phyloP scores from a whole-genome alignment of 2,797 vertebrate species.

The Staurois parvus region DNA sequence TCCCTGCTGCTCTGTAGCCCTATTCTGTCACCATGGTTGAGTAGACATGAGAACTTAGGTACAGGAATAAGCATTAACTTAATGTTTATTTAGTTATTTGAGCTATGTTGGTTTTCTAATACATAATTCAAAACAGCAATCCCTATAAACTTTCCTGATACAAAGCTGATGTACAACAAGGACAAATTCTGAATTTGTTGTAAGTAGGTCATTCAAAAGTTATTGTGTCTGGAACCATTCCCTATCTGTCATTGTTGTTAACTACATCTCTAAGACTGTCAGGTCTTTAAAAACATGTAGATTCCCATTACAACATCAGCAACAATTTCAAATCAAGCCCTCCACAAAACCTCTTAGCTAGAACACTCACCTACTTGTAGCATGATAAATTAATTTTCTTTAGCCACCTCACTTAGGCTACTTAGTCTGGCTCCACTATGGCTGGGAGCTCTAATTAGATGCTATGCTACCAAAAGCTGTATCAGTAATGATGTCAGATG shows the following conservation, averaged over 20 bases:
- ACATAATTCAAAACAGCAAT: neutral
- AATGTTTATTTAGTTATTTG: neutral
- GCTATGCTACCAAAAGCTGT: slow-evolving; percentile 69
- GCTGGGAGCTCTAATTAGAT: slow-evolving; percentile 79
- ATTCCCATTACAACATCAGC: slow-evolving; percentile 64
- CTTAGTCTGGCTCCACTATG: slow-evolving; percentile 77
- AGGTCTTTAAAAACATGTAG: slow-evolving; percentile 64
- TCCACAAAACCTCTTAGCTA: slow-evolving; percentile 68
- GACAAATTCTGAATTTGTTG: neutral
- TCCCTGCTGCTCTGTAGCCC: too few relatives aligned
- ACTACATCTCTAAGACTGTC: slow-evolving; percentile 26
- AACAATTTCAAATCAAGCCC: slow-evolving; percentile 62
- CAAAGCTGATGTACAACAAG: neutral
- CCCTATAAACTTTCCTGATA: neutral
- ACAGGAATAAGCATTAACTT: too few relatives aligned
- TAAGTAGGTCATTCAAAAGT: neutral
- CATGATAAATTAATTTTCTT: slow-evolving; percentile 78
- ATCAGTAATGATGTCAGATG: slow-evolving; percentile 81
- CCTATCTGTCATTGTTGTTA: slow-evolving; percentile 23
- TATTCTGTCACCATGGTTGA: too few relatives aligned
- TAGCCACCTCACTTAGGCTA: slow-evolving; percentile 72
- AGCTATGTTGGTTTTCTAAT: neutral
- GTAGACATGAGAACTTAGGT: too few relatives aligned
- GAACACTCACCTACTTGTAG: slow-evolving; percentile 69
- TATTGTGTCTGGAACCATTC: slow-evolving; percentile 39